Base-by-base conservation (phyloP, 2,113 vertebrate genomes). In the Eurypyga helias region DNA sequence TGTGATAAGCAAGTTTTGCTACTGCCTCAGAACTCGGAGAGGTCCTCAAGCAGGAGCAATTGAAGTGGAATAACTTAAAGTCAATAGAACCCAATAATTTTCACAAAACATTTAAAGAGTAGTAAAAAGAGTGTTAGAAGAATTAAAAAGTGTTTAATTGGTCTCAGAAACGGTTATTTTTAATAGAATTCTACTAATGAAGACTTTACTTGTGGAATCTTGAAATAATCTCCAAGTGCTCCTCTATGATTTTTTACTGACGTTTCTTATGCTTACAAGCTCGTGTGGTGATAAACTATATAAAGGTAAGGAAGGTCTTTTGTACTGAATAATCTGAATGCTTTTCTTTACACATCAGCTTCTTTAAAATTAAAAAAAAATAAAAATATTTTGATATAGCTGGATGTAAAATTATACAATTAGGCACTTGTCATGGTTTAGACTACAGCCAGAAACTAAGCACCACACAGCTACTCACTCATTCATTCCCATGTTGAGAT, bases 341-440 rank as follows among this genome's bases (percentile, higher is more conserved):
- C 34, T 38, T 55, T 71, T 23, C 7, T 62, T 49, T 75, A 55
- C 18, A 38, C 6, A 48, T 46, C 5, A 55, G 8, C 54, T 52
- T 24, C 8, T 46, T 79, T 43, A 29, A 45, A 72, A 20, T 20
- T 28, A 25, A 41, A 61, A 48, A 13, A 19, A 28, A 36, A 7
- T 7, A 4, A 17, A 1, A 19, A 0, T 29, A 26, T 49, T 82
- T 78, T 1, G 1, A 15, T n/a, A 24, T 49, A 41, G 3, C 3
- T 3, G 1, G 18, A 25, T 18, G 6, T 45, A 69, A 64, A 78
- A 41, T n/a, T 7, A 13, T 26, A 3, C 23, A 48, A 5, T 46
- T 48, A 51, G 6, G 17, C 2, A 2, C 8, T 67, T 41, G 41
- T 12, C 12, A 41, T 41, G 41, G 41, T 41, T 41, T 41, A 12